Conservation (phyloP, 2,797 vertebrate genomes). For the Microctenopoma stevenorrisi region DNA sequence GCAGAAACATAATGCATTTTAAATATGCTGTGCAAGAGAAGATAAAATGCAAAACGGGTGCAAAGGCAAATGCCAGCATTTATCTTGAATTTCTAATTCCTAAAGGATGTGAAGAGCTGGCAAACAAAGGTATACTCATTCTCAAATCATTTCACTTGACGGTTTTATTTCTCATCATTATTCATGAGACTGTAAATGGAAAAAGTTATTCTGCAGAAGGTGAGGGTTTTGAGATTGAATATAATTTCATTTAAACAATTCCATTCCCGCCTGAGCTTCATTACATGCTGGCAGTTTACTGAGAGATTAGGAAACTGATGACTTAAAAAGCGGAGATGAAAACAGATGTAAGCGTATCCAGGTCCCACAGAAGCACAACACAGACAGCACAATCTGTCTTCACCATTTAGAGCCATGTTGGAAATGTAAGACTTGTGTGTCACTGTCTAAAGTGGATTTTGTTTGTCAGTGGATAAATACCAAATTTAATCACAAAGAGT, state of each 20-base stretch:
- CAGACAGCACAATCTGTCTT: conserved; percentile 24
- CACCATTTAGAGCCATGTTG: neutral
- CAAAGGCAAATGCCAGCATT: conserved; percentile 29
- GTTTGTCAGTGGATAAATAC: conserved; percentile 21
- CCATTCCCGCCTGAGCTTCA: conserved; percentile 33
- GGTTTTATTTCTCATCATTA: conserved; percentile 50
- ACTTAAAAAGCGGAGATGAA: conserved; percentile 30
- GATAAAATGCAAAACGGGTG: neutral
- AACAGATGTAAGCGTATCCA: conserved; percentile 18
- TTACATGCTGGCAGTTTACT: conserved; percentile 43
- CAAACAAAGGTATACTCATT: conserved; percentile 7
- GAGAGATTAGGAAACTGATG: conserved; percentile 47
- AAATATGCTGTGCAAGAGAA: neutral
- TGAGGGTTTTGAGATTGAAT: conserved; percentile 41
- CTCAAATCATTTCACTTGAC: conserved; percentile 19
- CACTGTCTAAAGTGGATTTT: conserved; percentile 27
- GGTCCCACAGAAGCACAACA: conserved; percentile 14
- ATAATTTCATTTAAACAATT: conserved; percentile 43
- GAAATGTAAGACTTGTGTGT: conserved; percentile 11
- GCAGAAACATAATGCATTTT: neutral
- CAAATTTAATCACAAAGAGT: conserved; percentile 12
- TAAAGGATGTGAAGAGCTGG: neutral
- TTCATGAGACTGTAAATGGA: conserved; percentile 50
- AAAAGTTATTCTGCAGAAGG: conserved; percentile 29
- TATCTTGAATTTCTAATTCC: conserved; percentile 19